Base-by-base conservation (phyloP, 2,113 vertebrate species). In the Tragulus kanchil region DNA sequence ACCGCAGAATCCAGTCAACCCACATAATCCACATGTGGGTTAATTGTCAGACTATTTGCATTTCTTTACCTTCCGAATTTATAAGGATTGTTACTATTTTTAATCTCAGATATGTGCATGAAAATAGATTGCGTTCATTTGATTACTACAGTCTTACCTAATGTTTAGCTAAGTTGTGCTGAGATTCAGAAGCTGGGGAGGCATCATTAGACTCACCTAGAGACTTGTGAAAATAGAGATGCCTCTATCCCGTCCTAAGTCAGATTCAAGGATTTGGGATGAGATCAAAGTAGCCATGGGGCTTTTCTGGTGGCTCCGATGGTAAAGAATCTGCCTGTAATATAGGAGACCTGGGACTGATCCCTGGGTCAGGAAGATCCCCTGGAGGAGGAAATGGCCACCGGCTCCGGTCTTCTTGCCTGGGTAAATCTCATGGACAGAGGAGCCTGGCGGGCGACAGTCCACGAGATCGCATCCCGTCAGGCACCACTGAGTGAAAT, bases 61-160 rank as follows among this genome's bases (percentile, higher is more conserved):
- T 78, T 69, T 93, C 12, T 84, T 84, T 78, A 82, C n/a, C 50
- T 62, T 78, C 86, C 26, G 91, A 79, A 79, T 67, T 84, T 59
- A 52, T 25, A 62, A 90, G 28, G 71, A 45, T 28, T 58, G 21
- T 6, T 52, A 56, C 50, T 48, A 36, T 64, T 93, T 64, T 71
- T 11, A 17, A 50, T 79, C 28, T 85, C 75, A 75, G 19, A n/a
- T 28, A 56, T 42, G 50, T 42, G 52, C 28, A 23, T 79, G 71
- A 58, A 50, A 12, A 71, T 90, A 64, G n/a, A 21, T 64, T 25
- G 15, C 56, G 42, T 62, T 54, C 52, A 69, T 62, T 31, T 64
- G 42, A n/a, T 3, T 4, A 9, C 28, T 17, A 26, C 45, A 31
- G 1, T 12, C 16, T 25, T 50, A 45, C 17, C 16, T 23, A 59